Conservation (phyloP, 1,140 invertebrate genomes). For the Neodiprion pinetum region DNA sequence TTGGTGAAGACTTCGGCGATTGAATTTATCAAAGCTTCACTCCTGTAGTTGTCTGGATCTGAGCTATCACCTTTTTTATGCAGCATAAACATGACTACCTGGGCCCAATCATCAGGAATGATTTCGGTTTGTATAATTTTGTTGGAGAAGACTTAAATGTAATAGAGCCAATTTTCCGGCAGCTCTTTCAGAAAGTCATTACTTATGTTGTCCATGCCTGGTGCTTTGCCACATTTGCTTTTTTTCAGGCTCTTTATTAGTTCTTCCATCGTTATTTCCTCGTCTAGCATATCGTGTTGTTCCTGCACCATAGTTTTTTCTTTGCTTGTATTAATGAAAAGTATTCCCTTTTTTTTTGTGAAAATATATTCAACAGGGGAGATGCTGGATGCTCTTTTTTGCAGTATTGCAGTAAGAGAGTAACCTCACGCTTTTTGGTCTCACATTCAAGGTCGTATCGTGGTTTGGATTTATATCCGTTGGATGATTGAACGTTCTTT, state of each 20-base stretch:
- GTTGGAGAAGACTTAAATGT: background rate
- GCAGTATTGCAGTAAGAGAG: too few relatives aligned
- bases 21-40: slow-evolving; percentile 13
- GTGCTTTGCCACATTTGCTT: slow-evolving; percentile 20
- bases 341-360: too few relatives aligned
- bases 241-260: slow-evolving; percentile 9
- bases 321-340: too few relatives aligned
- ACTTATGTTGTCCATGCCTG: background rate
- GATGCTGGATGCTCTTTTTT: too few relatives aligned
- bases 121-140: background rate
- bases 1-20: background rate
- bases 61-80: slow-evolving; percentile 15
- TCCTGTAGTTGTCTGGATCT: slow-evolving; percentile 17
- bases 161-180: slow-evolving; percentile 13
- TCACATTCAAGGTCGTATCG: too few relatives aligned
- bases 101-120: background rate
- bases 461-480: too few relatives aligned
- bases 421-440: too few relatives aligned
- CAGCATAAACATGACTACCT: background rate
- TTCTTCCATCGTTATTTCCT: slow-evolving; percentile 4
- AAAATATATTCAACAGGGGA: too few relatives aligned
- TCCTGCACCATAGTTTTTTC: background rate
- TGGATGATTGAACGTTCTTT: too few relatives aligned
- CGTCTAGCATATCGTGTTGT: slow-evolving; percentile 6
- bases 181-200: slow-evolving; percentile 11